Evolutionary conservation across 2,113 vertebrate species (phyloP), one percentile per base, ranked within the genome.

Genomic region (Myodes glareolus): DNA sequence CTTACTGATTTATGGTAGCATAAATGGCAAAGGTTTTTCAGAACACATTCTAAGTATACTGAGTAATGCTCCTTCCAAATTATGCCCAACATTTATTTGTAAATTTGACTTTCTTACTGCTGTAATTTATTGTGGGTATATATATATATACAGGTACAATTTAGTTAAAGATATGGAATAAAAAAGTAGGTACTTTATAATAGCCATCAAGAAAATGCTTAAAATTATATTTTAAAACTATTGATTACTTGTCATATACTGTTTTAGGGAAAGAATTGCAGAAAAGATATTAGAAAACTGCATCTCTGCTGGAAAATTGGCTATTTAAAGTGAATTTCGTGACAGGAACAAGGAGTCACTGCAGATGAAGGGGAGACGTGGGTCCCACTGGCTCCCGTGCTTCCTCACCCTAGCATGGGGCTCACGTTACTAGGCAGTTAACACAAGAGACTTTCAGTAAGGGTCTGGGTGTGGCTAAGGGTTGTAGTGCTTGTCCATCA

Each of bases 171-270:
- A 39, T 96, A 23, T 70, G 33, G 52, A 33, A 93, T 45, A 92
- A 92, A 76, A 93, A 92, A 96, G 75, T 81, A 82, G 77, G 70
- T 1, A 72, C 12, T 78, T 95, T 75, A 6, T 63, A 93, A 92
- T 4, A 90, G 52, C 10, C 58, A 76, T 52, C 86, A 85, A 77
- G 65, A 86, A 94, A 93, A 95, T 42, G 61, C 1, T 63, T 93
- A 29, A 47, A 47, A 50, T 47, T 86, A 36, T 47, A 88, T 89
- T 94, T 92, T 33, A 45, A 94, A 82, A 61, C 12, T 33, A 50
- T 55, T 63, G 39, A 67, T 36, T 29, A 45, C 78, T 95, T 95
- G 58, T 36, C 84, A 86, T 45, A 70, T 23, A 88, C 21, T 94
- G 36, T 70, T 91, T 78, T 70, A 82, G 58, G 75, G 8, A 82